These are phyloP conservation scores for Calliopsis andreniformis DNA, from an alignment of 1,140 invertebrate species.

Conservation along the genomic window DNA sequence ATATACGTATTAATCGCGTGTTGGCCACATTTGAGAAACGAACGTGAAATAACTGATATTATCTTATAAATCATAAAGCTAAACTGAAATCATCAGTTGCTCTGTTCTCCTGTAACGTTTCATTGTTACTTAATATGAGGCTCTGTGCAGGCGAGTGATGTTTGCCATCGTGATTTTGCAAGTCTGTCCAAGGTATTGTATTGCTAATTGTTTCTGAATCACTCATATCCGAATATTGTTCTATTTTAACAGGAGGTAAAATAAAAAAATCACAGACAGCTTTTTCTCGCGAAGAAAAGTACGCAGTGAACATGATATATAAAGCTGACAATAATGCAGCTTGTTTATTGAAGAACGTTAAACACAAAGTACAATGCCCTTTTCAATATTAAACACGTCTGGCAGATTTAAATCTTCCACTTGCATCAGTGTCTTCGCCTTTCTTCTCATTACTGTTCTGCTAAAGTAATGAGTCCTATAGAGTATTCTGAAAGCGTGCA, in stretches of 20 bases:
- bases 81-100: too few species aligned
- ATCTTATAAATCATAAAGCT: too few species aligned
- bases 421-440: neutral
- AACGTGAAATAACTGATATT: too few species aligned
- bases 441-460: conserved; percentile 30
- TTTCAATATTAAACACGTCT: neutral
- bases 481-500: conserved; percentile 11
- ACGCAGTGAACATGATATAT: neutral
- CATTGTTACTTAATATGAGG: too few species aligned
- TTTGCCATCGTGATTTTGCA: too few species aligned
- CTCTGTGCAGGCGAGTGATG: too few species aligned
- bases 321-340: neutral
- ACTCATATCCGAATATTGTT: neutral
- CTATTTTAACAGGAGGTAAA: conserved; percentile 23
- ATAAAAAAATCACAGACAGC: neutral
- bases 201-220: too few species aligned
- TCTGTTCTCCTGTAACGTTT: too few species aligned
- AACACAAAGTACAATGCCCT: neutral
- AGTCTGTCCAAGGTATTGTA: too few species aligned
- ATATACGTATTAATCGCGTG: too few species aligned
- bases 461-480: conserved; percentile 5
- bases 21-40: too few species aligned
- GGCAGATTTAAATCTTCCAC: conserved; percentile 5
- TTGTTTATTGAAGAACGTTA: neutral
- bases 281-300: neutral